phyloP scores from a whole-genome alignment of 2,113 vertebrate species.

The Chunga burmeisteri region DNA sequence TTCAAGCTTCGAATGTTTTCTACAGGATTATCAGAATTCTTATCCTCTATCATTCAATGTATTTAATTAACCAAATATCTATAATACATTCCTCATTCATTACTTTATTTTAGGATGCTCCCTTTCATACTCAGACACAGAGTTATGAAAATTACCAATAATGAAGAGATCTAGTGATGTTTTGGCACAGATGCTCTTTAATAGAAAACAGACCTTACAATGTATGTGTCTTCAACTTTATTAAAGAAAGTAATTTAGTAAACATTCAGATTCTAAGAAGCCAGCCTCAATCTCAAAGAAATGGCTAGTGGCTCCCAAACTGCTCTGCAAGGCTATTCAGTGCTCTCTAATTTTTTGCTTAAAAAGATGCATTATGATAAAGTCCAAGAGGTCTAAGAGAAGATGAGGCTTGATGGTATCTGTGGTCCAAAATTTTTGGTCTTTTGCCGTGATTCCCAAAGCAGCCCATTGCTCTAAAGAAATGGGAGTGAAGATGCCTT shows the following conservation, averaged over 20 bases:
- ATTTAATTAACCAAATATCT: neutral
- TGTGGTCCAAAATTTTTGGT: neutral
- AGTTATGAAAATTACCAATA: neutral
- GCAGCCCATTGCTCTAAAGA: neutral
- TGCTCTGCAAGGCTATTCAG: neutral
- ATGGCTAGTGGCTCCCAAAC: neutral
- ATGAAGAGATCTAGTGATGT: neutral
- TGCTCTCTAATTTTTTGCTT: neutral
- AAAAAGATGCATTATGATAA: neutral
- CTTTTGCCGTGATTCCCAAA: neutral
- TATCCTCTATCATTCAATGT: neutral
- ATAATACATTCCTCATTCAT: fast-evolving
- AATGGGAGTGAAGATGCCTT: neutral
- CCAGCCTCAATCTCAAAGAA: neutral
- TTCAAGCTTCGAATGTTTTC: neutral
- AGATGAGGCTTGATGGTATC: neutral
- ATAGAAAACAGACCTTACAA: neutral
- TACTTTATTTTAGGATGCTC: neutral
- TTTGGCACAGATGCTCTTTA: neutral
- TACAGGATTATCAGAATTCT: neutral
- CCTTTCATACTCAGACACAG: neutral
- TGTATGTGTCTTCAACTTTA: neutral
- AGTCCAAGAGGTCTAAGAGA: neutral
- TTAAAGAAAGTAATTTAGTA: neutral
- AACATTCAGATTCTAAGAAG: neutral